Base-by-base conservation (phyloP, 2,113 vertebrate species). In the Blennius ocellaris region DNA sequence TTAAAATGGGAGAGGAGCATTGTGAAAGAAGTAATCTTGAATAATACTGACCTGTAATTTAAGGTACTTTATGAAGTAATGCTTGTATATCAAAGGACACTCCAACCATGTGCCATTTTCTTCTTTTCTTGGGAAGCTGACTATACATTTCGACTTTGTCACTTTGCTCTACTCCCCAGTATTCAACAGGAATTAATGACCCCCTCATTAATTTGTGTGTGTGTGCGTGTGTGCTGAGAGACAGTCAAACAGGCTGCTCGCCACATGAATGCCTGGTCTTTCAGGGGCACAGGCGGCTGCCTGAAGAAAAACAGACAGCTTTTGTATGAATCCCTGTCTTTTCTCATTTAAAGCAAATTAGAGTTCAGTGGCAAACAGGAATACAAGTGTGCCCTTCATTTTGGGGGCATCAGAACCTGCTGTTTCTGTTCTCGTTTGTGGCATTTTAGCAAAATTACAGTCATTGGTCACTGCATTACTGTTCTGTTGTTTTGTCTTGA, bases 291-390 rank as follows among this genome's bases (percentile, higher is more conserved):
- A 90, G 91, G 92, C 94, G 83, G 85, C 92, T 91, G 93, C 93
- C 93, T 91, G 95, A 95, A 94, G 91, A 93, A 94, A 92, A 96
- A 94, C 94, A 94, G 95, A 92, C 94, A 92, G 92, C 96, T 96
- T 97, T 97, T 97, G 95, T 97, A 93, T 94, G 94, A 95, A 93
- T 94, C 94, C 92, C 96, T 94, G 94, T 95, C 95, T 96, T 93
- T 94, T 94, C 94, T 96, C 95, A 96, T 98, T 96, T 95, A 95
- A 97, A 96, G 95, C 92, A 97, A 97, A 97, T 97, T 95, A 95
- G 94, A 95, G 93, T 94, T 94, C 93, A 91, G 90, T 93, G 93
- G 93, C 77, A 85, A 94, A 95, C 92, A 94, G 91, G 93, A 93
- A 94, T 89, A 93, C 89, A 93, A 94, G 94, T 92, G 90, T 93